Evolutionary conservation across 2,888 invertebrate species (phyloP), one percentile per base, ranked within the genome.

Genomic region (Bimastos eiseni): DNA sequence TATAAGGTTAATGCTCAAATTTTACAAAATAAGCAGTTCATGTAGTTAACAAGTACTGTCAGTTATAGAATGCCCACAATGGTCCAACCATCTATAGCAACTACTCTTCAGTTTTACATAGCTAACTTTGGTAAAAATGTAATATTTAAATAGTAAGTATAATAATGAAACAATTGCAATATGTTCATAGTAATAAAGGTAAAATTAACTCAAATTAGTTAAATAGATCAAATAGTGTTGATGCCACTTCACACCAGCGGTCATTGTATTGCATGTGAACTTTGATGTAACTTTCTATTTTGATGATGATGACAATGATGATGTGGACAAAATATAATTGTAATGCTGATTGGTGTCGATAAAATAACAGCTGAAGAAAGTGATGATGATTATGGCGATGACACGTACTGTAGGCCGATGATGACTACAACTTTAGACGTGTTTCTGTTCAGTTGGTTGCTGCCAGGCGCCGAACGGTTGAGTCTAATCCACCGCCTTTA

Each of bases 271-370:
- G 98, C 93, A 94, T 93, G 86, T 94, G 94, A 33, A 99, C 98
- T 94, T 98, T 98, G 92, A 99, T 97, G 0, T 98, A 98, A 95
- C 99, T 99, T 0, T 99, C 99, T 91, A 99, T 98, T 96, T 99
- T 99, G 37, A 41, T 41, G 33, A 44, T 89, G 8, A 21, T 38
- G 44, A 49, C 21, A 6, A 89, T 36, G 44, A 89, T 38, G n/a
- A 30, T 34, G 86, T n/a, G 4, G 86, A 34, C 41, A 41, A 41
- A 49, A 13, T 36, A 30, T 90, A n/a, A 55, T 38, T 33, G n/a
- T 89, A n/a, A 49, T 90, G 84, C 30, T n/a, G 49, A 49, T 30
- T 44, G n/a, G 44, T 88, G 83, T 38, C 41, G 34, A 41, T 33
- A 41, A n/a, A 86, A 88, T n/a, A n/a, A 30, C 70, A 70, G n/a